Evolutionary conservation across 2,888 invertebrate species (phyloP), one percentile per base, ranked within the genome.

Genomic region (Liodrosophila aerea): DNA sequence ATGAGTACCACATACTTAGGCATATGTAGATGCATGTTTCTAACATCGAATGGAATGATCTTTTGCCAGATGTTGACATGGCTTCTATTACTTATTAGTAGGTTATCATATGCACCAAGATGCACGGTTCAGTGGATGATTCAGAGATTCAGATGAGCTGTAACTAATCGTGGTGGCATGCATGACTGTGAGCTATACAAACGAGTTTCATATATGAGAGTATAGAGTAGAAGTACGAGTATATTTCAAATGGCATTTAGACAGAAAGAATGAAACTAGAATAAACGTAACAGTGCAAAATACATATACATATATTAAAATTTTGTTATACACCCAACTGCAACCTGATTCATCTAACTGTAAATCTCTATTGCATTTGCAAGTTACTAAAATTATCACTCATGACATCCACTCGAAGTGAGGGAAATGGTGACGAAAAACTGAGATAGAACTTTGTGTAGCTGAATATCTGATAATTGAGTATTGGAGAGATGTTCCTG

Each of bases 271-370:
- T 57, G 54, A 53, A 67, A 72, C 53, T 66, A 66, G 62, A 43
- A 62, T 45, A 53, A 78, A 73, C 62, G 49, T 54, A 80, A 75
- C 47, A 60, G 66, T 82, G 76, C 75, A 68, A 64, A 70, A 76
- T 59, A 62, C 62, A 52, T 4, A 5, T 22, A 22, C 22, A 22
- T 22, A 73, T 76, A 72, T 57, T 45, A 37, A 66, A 63, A 56
- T 45, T 60, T 56, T 63, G 44, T 56, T 49, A 45, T 50, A 46
- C 34, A 41, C 41, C 43, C 46, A 45, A 54, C 68, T 47, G 54
- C 54, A 46, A 13, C 37, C 46, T 45, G 34, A 50, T 45, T 31
- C 37, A 50, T 51, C 16, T 22, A 43, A 41, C 41, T 40, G 63
- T 15, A 12, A 43, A 39, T 29, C 34, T 30, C 40, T 36, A 31